Evolutionary conservation across 2,797 vertebrate species (phyloP), one percentile per base, ranked within the genome.

Genomic region (Netta rufina): DNA sequence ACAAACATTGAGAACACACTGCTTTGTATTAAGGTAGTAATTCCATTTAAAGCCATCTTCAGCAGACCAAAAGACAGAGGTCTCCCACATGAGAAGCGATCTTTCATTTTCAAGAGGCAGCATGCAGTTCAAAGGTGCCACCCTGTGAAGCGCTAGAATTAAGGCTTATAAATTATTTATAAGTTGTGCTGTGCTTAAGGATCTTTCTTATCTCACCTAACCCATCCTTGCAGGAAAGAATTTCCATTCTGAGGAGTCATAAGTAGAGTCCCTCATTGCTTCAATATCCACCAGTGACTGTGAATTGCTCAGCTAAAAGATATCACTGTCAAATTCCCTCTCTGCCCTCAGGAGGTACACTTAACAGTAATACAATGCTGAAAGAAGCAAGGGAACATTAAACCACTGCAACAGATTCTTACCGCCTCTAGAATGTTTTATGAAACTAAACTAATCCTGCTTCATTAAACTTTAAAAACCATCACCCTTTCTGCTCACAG

Each of bases 151-250:
- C 87, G 47, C 71, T 74, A 30, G 64, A 91, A 88, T 93, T 84
- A 91, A 84, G 36, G 32, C 57, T 74, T 74, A 84, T 79, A 79
- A 92, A 92, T 95, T 64, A 94, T 92, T 90, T 95, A 57, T 82
- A 74, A 71, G 22, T 45, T 81, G 67, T 90, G 38, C 14, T 94
- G 87, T 60, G 51, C 77, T 58, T 5, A 66, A 91, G 64, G 62
- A 96, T 91, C 83, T 69, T 86, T 89, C 88, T 88, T 47, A 94
- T 91, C 64, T 94, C 91, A 91, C 83, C 82, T 70, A 84, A 60
- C 32, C 9, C 8, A 61, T 88, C 70, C 85, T 93, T 72, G 56
- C 62, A 94, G 67, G 58, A 82, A 60, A 36, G 69, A 61, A 90
- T 81, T 89, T 94, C 89, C 87, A 89, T 92, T 89, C 64, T 53